Evolutionary conservation across 2,888 invertebrate genomes (phyloP).

Genomic region (Nemotelus nigrinus): DNA sequence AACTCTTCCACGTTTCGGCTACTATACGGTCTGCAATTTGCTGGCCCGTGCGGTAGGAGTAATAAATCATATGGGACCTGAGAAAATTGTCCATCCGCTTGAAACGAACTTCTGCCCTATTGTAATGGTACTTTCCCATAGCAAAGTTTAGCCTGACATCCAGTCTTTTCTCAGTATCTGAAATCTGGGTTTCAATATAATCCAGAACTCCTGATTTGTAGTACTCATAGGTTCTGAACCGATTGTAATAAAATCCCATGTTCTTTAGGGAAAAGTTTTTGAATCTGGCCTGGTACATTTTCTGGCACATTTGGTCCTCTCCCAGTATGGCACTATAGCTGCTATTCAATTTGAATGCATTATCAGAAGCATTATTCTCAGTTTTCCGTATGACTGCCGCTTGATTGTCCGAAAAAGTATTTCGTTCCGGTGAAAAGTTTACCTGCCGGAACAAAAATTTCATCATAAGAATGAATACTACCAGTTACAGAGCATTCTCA

Average conservation of each 20-base stretch:
- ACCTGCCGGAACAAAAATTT: too few species aligned
- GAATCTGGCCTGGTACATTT: constrained; percentile 1
- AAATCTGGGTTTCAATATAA: background rate
- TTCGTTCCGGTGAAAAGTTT: too few species aligned
- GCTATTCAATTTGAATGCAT: background rate
- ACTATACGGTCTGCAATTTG: constrained; percentile 15
- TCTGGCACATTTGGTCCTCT: constrained; percentile 8
- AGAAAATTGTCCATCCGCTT: constrained; percentile 11
- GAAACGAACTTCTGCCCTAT: background rate
- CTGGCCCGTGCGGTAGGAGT: constrained; percentile 14
- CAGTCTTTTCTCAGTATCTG: too few species aligned
- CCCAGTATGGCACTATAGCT: background rate
- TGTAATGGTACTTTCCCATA: background rate
- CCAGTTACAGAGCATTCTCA: too few species aligned
- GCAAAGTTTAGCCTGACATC: background rate
- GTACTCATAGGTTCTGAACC: background rate
- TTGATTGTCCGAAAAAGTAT: too few species aligned
- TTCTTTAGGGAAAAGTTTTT: constrained; percentile 7
- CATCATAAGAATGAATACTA: too few species aligned
- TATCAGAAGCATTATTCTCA: background rate
- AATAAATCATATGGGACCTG: constrained; percentile 6
- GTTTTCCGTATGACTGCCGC: too few species aligned
- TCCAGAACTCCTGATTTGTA: background rate
- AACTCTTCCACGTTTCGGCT: constrained; percentile 7
- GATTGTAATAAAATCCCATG: background rate